Evolutionary conservation across 2,113 vertebrate genomes (phyloP).

Genomic region (Vulpes lagopus): DNA sequence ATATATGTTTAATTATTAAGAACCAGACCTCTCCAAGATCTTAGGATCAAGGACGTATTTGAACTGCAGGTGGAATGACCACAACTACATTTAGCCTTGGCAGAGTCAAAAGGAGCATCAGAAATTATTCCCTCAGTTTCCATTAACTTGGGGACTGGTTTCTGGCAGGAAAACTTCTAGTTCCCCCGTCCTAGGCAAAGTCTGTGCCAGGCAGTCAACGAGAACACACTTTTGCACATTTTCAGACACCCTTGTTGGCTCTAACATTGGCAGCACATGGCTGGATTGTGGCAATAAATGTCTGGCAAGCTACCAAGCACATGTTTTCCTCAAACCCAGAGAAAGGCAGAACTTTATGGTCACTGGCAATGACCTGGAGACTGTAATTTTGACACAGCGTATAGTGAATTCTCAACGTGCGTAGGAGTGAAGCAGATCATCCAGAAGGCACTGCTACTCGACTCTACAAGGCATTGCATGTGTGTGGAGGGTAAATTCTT

Average conservation of each 20-base stretch:
- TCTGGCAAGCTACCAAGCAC: background rate
- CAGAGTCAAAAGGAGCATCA: background rate
- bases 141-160: background rate
- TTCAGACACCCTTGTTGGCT: constrained; percentile 38
- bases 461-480: background rate
- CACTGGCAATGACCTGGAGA: background rate
- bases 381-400: background rate
- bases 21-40: background rate
- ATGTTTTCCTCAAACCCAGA: background rate
- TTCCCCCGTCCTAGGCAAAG: background rate
- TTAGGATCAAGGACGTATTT: background rate
- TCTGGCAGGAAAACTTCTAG: constrained; percentile 1
- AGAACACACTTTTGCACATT: constrained; percentile 23
- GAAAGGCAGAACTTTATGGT: background rate
- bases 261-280: background rate
- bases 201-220: background rate
- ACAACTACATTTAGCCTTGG: background rate
- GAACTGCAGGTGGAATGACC: background rate
- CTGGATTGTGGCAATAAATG: background rate
- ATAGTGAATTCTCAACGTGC: background rate
- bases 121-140: background rate
- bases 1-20: background rate
- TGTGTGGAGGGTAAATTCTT: background rate
- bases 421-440: background rate
- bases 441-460: background rate